Conservation (phyloP, 2,113 vertebrate genomes). For the pig (Sus scrofa) region DNA sequence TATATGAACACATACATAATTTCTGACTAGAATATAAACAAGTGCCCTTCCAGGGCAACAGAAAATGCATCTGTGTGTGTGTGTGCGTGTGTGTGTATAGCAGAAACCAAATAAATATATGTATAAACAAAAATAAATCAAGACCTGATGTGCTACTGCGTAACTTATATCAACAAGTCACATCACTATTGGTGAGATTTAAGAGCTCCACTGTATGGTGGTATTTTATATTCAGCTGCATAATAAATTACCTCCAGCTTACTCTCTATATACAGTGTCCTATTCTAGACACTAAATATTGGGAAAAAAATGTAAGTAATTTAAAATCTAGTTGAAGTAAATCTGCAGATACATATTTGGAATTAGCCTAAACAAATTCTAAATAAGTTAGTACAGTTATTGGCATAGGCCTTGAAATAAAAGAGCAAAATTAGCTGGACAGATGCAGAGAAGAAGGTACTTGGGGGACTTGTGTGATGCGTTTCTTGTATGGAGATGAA, state of each 20-base stretch:
- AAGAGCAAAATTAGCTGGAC: not conserved
- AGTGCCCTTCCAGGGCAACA: not conserved
- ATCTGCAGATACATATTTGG: not conserved
- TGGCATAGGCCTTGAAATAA: not conserved
- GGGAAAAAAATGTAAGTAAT: not conserved
- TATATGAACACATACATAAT: not conserved
- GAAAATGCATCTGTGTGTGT: not conserved
- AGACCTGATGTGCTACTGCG: not conserved
- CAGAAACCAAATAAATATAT: not conserved
- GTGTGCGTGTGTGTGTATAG: not conserved
- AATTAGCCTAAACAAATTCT: not conserved
- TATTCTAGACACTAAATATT: not conserved
- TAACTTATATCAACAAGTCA: not conserved
- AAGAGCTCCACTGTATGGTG: not conserved
- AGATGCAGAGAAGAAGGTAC: not conserved
- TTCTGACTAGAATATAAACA: not conserved
- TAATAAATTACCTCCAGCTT: not conserved
- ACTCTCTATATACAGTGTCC: not conserved
- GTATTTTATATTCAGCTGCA: not conserved
- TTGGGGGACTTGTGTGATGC: not conserved
- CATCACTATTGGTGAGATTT: not conserved
- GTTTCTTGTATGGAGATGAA: not conserved
- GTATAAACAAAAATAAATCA: not conserved
- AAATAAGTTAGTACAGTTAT: not conserved
- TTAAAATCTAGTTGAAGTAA: conserved; percentile 6